phyloP scores from a whole-genome alignment of 2,113 vertebrate species.

The Brevimyrus niger region DNA sequence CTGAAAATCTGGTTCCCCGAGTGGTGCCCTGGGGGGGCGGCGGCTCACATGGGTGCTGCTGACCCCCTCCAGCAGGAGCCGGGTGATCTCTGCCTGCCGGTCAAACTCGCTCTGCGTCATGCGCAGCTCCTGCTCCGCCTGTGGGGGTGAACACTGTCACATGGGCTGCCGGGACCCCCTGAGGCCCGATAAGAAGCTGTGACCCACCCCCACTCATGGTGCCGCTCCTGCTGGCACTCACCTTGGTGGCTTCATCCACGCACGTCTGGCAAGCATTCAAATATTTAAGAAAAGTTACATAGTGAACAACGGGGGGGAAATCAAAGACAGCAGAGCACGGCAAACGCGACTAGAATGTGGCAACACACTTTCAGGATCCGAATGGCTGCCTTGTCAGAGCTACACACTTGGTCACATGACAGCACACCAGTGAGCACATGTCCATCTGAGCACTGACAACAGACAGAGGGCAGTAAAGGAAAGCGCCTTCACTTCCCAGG shows the following conservation, averaged over 20 bases:
- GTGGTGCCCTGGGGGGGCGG: conserved; percentile 4
- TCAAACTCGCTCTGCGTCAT: conserved; percentile 97
- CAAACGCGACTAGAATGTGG: not conserved
- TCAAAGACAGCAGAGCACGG: not conserved
- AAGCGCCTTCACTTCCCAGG: not conserved
- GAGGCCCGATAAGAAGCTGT: not conserved
- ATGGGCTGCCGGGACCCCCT: not conserved
- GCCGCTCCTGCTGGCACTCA: conserved; percentile 70
- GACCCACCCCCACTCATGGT: not conserved
- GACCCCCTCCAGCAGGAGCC: conserved; percentile 90
- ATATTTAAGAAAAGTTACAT: conserved; percentile 35
- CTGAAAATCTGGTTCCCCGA: not conserved
- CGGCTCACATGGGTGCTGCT: conserved; percentile 89
- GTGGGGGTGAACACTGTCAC: not conserved
- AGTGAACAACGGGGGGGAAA: conserved; percentile 38
- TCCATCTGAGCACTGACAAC: not conserved
- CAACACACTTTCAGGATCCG: not conserved
- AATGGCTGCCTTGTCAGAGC: not conserved
- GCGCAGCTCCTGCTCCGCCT: conserved; percentile 94
- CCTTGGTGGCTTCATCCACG: conserved; percentile 89
- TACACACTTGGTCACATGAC: not conserved
- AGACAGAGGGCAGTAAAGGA: not conserved
- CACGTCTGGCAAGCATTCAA: conserved; percentile 88
- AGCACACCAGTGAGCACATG: not conserved
- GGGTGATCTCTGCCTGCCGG: conserved; percentile 93